Evolutionary conservation across 2,888 invertebrate species (phyloP).

Genomic region (Drosophila subsilvestris): DNA sequence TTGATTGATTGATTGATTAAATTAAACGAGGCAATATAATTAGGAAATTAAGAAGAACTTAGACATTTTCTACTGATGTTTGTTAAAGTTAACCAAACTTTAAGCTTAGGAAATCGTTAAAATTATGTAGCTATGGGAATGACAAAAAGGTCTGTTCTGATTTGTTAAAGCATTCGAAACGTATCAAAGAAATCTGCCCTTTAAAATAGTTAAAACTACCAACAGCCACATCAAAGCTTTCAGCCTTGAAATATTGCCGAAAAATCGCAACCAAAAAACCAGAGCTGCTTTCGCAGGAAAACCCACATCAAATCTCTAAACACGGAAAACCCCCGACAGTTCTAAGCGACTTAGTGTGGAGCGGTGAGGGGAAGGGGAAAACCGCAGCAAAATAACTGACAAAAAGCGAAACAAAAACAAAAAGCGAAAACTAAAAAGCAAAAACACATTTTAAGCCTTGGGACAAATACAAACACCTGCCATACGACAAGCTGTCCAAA

Average conservation of each 20-base stretch:
- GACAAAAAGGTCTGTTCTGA: too few relatives aligned
- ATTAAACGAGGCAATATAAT: constrained; percentile 48
- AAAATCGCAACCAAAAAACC: constrained; percentile 35
- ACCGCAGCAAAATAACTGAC: constrained; percentile 55
- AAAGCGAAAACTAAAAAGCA: constrained; percentile 44
- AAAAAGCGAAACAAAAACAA: constrained; percentile 31
- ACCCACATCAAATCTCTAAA: neutral
- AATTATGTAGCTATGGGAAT: too few relatives aligned
- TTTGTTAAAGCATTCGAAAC: too few relatives aligned
- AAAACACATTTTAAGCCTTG: constrained; percentile 57
- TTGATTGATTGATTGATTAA: constrained; percentile 66
- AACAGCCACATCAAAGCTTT: constrained; percentile 60
- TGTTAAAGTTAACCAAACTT: neutral
- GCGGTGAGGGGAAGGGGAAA: constrained; percentile 38
- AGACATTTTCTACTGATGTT: neutral
- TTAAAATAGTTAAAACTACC: neutral
- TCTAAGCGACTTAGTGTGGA: neutral
- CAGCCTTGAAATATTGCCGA: constrained; percentile 20
- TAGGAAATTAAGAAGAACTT: neutral
- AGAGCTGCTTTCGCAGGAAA: constrained; percentile 29
- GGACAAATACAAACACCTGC: constrained; percentile 65
- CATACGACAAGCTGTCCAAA: constrained; percentile 29
- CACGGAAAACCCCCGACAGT: neutral
- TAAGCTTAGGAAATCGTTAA: too few relatives aligned
- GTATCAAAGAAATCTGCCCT: too few relatives aligned